A percentile compares a stretch with the other conserved stretches of the same genome.
Evolutionary conservation across 2,113 vertebrate species (phyloP).

Genomic region (Podarcis muralis): DNA sequence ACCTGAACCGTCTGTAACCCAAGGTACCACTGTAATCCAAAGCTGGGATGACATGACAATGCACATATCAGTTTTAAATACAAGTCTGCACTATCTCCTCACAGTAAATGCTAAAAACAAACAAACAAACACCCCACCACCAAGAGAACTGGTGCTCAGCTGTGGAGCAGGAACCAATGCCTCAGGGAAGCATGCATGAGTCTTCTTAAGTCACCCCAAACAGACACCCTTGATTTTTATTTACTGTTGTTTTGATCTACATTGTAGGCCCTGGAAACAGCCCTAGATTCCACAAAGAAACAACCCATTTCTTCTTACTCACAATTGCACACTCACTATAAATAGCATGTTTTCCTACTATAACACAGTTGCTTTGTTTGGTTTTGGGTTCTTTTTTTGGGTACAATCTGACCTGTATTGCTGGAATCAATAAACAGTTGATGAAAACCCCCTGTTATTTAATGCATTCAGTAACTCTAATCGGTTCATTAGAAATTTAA

Average conservation of each 20-base stretch:
- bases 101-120: not conserved
- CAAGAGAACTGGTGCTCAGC: not conserved
- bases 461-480: conserved; percentile 76
- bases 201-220: not conserved
- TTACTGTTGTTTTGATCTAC: conserved; percentile 67
- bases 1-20: too few relatives aligned
- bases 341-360: conserved; percentile 50
- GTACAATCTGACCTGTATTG: conserved; percentile 59
- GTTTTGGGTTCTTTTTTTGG: conserved; percentile 36
- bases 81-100: not conserved
- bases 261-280: conserved; percentile 44
- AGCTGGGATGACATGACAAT: not conserved
- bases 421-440: conserved; percentile 79
- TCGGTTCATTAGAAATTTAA: conserved; percentile 79
- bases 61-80: not conserved
- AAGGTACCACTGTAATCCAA: not conserved
- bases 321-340: conserved; percentile 54
- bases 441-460: conserved; percentile 78
- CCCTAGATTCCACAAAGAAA: conserved; percentile 66
- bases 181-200: not conserved
- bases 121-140: too few relatives aligned
- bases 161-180: conserved; percentile 36
- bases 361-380: conserved; percentile 25
- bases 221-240: conserved; percentile 63
- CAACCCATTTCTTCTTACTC: conserved; percentile 76